phyloP scores from a whole-genome alignment of 2,113 vertebrate genomes.

The Ictalurus furcatus region DNA sequence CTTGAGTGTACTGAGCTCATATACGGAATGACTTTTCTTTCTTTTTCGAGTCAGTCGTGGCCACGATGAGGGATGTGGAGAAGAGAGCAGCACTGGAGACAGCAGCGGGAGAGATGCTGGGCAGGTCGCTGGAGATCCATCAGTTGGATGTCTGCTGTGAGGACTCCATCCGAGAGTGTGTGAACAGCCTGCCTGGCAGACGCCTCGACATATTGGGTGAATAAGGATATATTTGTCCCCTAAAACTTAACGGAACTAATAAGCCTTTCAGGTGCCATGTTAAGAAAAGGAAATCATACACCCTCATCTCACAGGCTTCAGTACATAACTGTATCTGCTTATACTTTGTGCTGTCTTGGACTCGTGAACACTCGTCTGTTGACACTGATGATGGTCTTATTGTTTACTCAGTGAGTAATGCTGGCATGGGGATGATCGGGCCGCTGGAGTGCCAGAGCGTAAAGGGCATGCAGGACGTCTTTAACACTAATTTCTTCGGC shows the following conservation, averaged over 20 bases:
- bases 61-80: constrained; percentile 73
- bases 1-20: background rate
- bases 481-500: constrained; percentile 77
- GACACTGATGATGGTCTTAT: background rate
- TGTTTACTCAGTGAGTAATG: constrained; percentile 73
- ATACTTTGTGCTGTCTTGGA: background rate
- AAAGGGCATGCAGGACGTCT: constrained; percentile 68
- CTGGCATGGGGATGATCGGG: constrained; percentile 76
- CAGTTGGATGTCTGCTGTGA: constrained; percentile 74
- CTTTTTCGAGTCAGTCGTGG: constrained; percentile 64
- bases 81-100: constrained; percentile 66
- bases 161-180: constrained; percentile 72
- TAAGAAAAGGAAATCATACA: background rate
- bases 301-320: background rate
- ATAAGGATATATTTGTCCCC: background rate
- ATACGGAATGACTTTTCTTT: background rate
- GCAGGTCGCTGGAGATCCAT: constrained; percentile 70
- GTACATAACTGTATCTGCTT: constrained; percentile 21
- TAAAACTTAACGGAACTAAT: background rate
- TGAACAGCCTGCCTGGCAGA: constrained; percentile 71
- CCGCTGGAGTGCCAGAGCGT: constrained; percentile 78
- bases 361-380: background rate
- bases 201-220: constrained; percentile 63
- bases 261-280: background rate
- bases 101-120: constrained; percentile 66